Base-by-base conservation (phyloP, 1,140 invertebrate genomes). In the Andricus grossulariae region DNA sequence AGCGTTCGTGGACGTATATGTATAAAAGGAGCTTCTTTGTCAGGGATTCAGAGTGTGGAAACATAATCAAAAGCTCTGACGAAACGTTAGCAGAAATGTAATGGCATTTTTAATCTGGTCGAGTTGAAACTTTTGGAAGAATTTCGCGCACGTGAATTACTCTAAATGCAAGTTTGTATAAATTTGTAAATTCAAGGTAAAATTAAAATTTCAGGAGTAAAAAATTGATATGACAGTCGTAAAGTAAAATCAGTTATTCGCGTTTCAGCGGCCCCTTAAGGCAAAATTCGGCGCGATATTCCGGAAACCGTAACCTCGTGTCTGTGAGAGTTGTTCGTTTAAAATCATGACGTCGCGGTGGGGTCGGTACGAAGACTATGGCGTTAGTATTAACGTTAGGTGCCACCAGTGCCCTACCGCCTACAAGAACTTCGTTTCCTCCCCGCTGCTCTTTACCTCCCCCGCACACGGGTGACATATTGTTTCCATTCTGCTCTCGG, bases 401-500 rank as follows among this genome's bases (percentile, higher is more conserved):
- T 86, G 83, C 72, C 80, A 80, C 79, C 84, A 73, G 82, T 75
- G 80, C 80, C 78, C 81, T 83, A 82, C 81, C 72, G 84, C 79
- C 79, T 85, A 85, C 86, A 88, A 89, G 84, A 87, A 89, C 81
- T 87, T 85, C 82, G 79, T 81, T 76, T 75, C 77, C 80, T 72
- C 72, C 80, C 83, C 81, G 81, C 50, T 52, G 18, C 71, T 45
- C 72, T 39, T 73, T 72, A 51, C 51, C 57, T 50, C 50, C 73
- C 75, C 73, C 72, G 55, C 78, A 76, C 52, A 52, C 12, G 55
- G 82, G 85, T 89, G 89, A 91, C 89, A 89, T 90, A 90, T 91
- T 90, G 90, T 91, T 91, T 90, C 87, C 88, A 90, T 90, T 90
- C 87, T 84, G 77, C 75, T 87, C 83, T 54, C 72, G 52, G 77